Conservation (phyloP, 2,113 vertebrate species). For the Ceyx margarethae region DNA sequence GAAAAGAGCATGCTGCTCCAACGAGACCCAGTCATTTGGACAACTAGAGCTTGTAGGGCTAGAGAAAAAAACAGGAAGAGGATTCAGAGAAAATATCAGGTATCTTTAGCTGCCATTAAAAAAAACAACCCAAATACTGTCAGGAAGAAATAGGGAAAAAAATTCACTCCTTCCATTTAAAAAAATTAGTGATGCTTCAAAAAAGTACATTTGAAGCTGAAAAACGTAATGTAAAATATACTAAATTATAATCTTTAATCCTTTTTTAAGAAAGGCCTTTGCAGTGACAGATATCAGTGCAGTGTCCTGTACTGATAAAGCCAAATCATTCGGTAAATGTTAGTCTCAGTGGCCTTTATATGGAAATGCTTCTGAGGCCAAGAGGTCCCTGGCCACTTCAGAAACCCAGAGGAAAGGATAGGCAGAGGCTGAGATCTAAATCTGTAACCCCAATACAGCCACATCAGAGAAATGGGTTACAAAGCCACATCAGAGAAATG, state of each 20-base stretch:
- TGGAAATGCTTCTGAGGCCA: not conserved
- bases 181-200: not conserved
- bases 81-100: not conserved
- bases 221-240: not conserved
- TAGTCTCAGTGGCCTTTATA: not conserved
- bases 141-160: not conserved
- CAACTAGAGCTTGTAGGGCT: not conserved
- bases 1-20: not conserved
- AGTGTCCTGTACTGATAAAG: not conserved
- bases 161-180: not conserved
- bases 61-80: not conserved
- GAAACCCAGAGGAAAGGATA: not conserved
- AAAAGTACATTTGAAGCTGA: not conserved
- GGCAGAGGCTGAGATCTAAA: not conserved
- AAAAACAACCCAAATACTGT: not conserved
- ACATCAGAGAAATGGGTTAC: not conserved
- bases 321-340: not conserved
- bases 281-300: not conserved
- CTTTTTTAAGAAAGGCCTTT: not conserved
- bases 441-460: not conserved
- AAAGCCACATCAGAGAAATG: not conserved
- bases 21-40: not conserved
- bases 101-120: not conserved
- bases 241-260: not conserved
- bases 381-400: not conserved